Evolutionary conservation across 2,113 vertebrate genomes (phyloP).

Genomic region (Hiodon alosoides): DNA sequence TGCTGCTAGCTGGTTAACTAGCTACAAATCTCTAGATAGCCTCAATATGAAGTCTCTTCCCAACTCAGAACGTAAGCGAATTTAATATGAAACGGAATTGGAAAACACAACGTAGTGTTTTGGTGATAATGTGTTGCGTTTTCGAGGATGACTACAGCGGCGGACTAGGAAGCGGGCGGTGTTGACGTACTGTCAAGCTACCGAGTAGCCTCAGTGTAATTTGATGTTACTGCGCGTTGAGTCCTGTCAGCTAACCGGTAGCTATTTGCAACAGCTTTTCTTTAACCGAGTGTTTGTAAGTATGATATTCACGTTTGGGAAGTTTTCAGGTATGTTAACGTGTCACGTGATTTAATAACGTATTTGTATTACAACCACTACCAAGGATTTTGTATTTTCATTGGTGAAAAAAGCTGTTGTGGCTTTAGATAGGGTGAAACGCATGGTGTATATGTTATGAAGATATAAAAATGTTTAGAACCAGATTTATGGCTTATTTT

Average conservation of each 20-base stretch:
- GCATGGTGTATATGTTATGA: no score
- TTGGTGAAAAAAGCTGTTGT: no score
- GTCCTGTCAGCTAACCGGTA: neutral
- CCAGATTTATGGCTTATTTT: no score
- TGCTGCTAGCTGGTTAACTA: conserved; percentile 25
- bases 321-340: neutral
- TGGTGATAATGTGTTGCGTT: neutral
- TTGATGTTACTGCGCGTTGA: neutral
- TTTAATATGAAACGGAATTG: no score
- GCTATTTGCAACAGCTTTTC: neutral
- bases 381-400: no score
- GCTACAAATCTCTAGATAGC: neutral
- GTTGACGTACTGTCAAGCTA: conserved; percentile 23
- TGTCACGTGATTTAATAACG: no score
- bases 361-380: no score
- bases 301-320: no score
- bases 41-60: no score
- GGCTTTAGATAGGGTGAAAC: no score
- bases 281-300: neutral
- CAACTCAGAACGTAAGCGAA: no score
- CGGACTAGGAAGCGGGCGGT: neutral
- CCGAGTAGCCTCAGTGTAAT: neutral
- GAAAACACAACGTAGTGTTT: neutral
- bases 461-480: no score
- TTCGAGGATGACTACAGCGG: neutral